Base-by-base conservation (phyloP, 2,888 invertebrate species). In the Meghimatium bilineatum region DNA sequence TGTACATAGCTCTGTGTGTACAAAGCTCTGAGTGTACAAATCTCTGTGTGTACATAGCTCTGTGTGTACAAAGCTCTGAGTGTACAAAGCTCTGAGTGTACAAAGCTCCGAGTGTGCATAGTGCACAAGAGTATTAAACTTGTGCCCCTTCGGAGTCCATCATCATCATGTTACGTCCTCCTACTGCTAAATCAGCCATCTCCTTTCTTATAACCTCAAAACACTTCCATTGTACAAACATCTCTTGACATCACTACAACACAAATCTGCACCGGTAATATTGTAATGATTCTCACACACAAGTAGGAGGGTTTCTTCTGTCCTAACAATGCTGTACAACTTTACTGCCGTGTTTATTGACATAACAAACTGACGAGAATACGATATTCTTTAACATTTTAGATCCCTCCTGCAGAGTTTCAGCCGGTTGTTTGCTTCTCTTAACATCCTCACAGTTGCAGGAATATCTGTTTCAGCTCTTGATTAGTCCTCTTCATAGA, bases 381-480 rank as follows among this genome's bases (percentile, higher is more conserved):
- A 71, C 36, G 26, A 36, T 26, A 26, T 8, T 0, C 36, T 10
- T 3, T 20, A 5, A 52, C 52, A 49, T 74, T 74, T 5, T 20
- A 32, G 52, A 29, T 52, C 20, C 32, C 32, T 10, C 72, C 72
- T 12, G 72, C 72, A 10, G 72, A 49, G 12, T n/a, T 0, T 52
- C 20, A 14, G 12, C 63, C 34, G 14, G 36, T 77, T 77, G 63
- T 36, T 38, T 60, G 63, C 32, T 63, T n/a, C 10, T 77, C 36
- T 60, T 60, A 77, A 36, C 56, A 23, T 26, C 60, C 36, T 12
- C 26, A 14, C n/a, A 36, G 36, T 38, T 77, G n/a, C 17, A 60
- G 36, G 38, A 60, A 23, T 77, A 77, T 77, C 63, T 10, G n/a
- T 77, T 77, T 77, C 76, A 63, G 17, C 34, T 34, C 60, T 34